These are phyloP conservation scores for Cephus pulcher DNA, from an alignment of 2,888 invertebrate genomes.

Conservation along the genomic window DNA sequence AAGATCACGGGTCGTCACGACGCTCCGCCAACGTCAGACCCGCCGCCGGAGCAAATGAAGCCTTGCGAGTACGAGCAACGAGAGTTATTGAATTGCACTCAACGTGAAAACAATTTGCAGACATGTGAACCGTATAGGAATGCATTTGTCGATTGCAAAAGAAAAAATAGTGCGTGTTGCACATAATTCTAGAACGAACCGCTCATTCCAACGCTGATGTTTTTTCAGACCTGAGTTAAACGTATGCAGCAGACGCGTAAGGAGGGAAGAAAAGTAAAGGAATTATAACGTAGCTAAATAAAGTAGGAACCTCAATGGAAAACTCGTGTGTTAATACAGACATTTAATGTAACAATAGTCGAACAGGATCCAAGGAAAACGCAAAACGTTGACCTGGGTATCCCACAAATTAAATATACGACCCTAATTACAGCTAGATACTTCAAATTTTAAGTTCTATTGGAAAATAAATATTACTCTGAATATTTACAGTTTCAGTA, in stretches of 20 bases:
- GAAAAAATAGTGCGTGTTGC: slow-evolving; percentile 25
- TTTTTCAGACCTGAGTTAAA: neutral
- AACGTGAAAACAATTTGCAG: slow-evolving; percentile 27
- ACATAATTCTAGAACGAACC: neutral
- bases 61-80: slow-evolving; percentile 24
- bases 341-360: neutral
- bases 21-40: slow-evolving; percentile 7
- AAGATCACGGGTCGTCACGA: slow-evolving; percentile 33
- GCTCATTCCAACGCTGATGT: neutral
- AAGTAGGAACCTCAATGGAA: slow-evolving; percentile 16
- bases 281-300: slow-evolving; percentile 13
- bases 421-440: neutral
- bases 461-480: slow-evolving; percentile 1
- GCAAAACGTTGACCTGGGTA: neutral
- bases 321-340: neutral
- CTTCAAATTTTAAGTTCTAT: neutral
- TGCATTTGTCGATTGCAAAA: slow-evolving; percentile 33
- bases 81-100: slow-evolving; percentile 29
- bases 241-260: neutral
- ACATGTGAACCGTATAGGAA: slow-evolving; percentile 30
- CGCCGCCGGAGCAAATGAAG: slow-evolving; percentile 5
- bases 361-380: neutral
- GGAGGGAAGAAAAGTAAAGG: slow-evolving; percentile 7
- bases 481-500: neutral
- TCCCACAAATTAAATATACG: neutral